Evolutionary conservation across 1,140 invertebrate species (phyloP), one percentile per base, ranked within the genome.

Genomic region (Drosophila prosaltans): DNA sequence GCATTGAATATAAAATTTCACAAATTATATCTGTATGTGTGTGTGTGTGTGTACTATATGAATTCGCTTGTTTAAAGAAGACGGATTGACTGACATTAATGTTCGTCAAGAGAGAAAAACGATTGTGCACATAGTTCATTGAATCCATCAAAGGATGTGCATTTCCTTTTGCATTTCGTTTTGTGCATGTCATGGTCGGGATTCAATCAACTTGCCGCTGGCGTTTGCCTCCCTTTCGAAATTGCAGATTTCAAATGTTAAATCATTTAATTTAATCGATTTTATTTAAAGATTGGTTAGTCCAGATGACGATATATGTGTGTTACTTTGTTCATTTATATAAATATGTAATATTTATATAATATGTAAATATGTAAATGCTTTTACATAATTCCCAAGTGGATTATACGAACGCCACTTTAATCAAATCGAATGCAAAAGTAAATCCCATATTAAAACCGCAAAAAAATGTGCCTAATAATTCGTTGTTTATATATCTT

Each of bases 341-440:
- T 40, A 39, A 6, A 39, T 39, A 45, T 21, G 16, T 16, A 16
- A 45, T 2, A 45, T n/a, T 2, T 48, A 48, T 2, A 48, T 7
- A 48, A 48, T 39, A 39, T 4, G 36, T 9, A 39, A 8, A 39
- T 39, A 6, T 39, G 6, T 39, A 39, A 4, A 16, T 48, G 21
- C 3, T 30, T 30, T 2, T 30, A 3, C 1, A 36, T 36, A 36
- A 48, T 26, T 2, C 45, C 45, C 45, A 51, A 51, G 7, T 30
- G 40, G 24, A 45, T 39, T 30, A 32, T 5, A n/a, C 54, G 24
- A 26, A 36, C 41, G 51, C 40, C 69, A 72, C n/a, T 73, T 65
- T 65, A 65, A 60, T 73, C 62, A 67, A 73, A 73, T 73, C 8
- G 9, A 10, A 26, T 51, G 45, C 45, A 24, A 10, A 51, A 51